A percentile compares a stretch with the other conserved stretches of the same genome.
These are phyloP conservation scores for Aphis craccivora DNA, from an alignment of 1,140 invertebrate genomes.

Conservation along the genomic window DNA sequence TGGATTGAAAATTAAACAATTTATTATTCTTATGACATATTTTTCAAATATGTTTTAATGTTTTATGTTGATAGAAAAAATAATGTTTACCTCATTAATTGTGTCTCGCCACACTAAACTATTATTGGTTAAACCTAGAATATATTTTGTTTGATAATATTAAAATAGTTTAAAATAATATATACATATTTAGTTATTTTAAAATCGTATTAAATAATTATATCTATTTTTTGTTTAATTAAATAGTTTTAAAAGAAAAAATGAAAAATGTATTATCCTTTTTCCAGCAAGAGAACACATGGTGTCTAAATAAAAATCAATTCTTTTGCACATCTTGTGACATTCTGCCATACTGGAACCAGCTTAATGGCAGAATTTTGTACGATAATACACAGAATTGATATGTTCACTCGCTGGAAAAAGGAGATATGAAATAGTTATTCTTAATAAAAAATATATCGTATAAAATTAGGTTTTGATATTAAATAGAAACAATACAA, in stretches of 20 bases:
- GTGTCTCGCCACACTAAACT: constrained; percentile 41
- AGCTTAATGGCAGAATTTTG: no score
- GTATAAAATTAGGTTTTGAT: background rate
- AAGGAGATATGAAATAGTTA: background rate
- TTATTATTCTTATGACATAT: background rate
- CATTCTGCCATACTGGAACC: no score
- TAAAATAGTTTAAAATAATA: background rate
- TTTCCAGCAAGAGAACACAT: no score
- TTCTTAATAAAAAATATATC: background rate
- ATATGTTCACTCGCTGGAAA: background rate
- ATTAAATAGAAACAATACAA: background rate
- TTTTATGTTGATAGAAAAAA: background rate
- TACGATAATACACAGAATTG: no score
- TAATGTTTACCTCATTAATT: constrained; percentile 40
- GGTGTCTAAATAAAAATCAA: no score
- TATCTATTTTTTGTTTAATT: background rate
- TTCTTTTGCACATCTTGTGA: no score
- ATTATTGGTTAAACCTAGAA: constrained; percentile 34
- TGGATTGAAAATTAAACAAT: background rate
- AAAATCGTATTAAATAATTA: background rate
- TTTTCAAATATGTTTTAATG: background rate
- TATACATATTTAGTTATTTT: background rate
- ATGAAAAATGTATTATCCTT: background rate
- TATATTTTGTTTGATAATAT: background rate
- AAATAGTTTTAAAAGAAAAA: background rate